A percentile compares a stretch with the other conserved stretches of the same genome.
phyloP scores from a whole-genome alignment of 1,140 invertebrate species.

The Pogonomyrmex barbatus region DNA sequence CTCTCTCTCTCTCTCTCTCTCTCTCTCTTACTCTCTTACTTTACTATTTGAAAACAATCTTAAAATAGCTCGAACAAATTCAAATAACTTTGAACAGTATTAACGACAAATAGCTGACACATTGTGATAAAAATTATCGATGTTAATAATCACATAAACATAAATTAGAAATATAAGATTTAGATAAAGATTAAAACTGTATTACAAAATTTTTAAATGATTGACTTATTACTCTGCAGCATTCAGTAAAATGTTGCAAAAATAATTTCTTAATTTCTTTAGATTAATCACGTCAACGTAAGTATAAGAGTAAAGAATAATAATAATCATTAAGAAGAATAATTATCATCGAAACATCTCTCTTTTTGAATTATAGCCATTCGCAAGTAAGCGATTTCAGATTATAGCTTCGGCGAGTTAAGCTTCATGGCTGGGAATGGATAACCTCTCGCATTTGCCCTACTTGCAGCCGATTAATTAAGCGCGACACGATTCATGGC shows the following conservation, averaged over 20 bases:
- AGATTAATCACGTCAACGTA: background rate
- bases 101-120: background rate
- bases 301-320: background rate
- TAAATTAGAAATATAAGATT: background rate
- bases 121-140: background rate
- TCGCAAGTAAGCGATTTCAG: slow-evolving; percentile 16
- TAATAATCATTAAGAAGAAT: background rate
- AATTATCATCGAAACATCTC: background rate
- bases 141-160: slow-evolving; percentile 7
- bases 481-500: slow-evolving; percentile 57
- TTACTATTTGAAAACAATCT: slow-evolving; percentile 14
- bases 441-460: slow-evolving; percentile 52
- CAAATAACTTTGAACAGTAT: slow-evolving; percentile 17
- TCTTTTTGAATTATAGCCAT: background rate
- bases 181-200: background rate
- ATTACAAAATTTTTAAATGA: background rate
- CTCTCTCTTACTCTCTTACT: background rate
- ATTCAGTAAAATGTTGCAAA: background rate
- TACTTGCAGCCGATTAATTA: slow-evolving; percentile 58
- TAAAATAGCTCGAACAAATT: slow-evolving; percentile 1
- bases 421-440: slow-evolving; percentile 33
- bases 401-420: slow-evolving; percentile 32
- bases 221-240: background rate
- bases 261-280: background rate
- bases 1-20: background rate